Evolutionary conservation across 2,888 invertebrate species (phyloP).

Genomic region (Acanthopleura granulata): DNA sequence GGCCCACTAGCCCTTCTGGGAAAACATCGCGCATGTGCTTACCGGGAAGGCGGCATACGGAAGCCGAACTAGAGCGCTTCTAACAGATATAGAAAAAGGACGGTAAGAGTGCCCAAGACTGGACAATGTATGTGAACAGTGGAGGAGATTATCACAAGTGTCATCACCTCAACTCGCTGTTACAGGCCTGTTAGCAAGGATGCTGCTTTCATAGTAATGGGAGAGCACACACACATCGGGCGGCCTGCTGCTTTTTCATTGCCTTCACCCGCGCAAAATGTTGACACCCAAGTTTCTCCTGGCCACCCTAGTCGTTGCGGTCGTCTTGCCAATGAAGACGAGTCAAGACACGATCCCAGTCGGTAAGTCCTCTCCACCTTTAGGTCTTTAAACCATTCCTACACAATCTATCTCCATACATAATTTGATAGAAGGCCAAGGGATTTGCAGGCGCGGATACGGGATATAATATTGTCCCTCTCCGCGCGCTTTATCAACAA

Average conservation of each 20-base stretch:
- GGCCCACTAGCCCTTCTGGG: background rate
- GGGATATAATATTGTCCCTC: background rate
- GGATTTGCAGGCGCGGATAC: background rate
- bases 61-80: background rate
- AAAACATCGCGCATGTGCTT: conserved; percentile 13
- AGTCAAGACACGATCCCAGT: conserved; percentile 11
- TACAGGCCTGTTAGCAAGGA: conserved; percentile 12
- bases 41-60: background rate
- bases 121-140: background rate
- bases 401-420: background rate
- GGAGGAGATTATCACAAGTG: background rate
- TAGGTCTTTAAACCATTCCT: background rate
- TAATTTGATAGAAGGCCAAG: background rate
- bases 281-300: background rate
- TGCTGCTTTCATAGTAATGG: background rate
- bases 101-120: background rate
- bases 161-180: conserved; percentile 9
- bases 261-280: background rate
- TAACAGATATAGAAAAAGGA: background rate
- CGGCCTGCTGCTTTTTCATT: background rate
- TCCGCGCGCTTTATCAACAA: no score
- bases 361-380: conserved; percentile 8
- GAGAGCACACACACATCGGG: background rate
- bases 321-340: background rate
- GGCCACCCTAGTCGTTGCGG: background rate